Conservation (phyloP, 2,797 vertebrate genomes). For the Cetoscarus ocellatus region DNA sequence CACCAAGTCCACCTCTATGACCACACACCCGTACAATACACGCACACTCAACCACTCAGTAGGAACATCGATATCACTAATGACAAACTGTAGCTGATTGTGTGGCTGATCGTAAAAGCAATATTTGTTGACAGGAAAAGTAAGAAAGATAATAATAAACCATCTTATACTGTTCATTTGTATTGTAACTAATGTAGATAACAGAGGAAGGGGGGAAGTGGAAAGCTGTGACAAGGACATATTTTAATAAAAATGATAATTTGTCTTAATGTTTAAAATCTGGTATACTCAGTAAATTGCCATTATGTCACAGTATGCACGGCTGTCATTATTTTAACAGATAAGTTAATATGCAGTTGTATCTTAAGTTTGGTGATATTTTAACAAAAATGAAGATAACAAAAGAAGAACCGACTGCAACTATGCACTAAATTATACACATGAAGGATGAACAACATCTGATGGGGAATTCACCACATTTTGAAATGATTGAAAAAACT, state of each 20-base stretch:
- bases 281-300: neutral
- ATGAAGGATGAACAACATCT: too few relatives aligned
- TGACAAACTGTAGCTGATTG: slow-evolving; percentile 12
- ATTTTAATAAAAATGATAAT: slow-evolving; percentile 3
- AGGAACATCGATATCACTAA: slow-evolving; percentile 37
- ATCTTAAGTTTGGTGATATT: too few relatives aligned
- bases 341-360: too few relatives aligned
- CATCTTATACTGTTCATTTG: neutral
- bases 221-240: slow-evolving; percentile 30
- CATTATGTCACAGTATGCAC: too few relatives aligned
- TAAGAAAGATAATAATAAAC: slow-evolving; percentile 3
- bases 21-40: slow-evolving; percentile 33
- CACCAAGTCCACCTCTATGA: slow-evolving; percentile 65
- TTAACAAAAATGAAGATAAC: too few relatives aligned
- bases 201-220: neutral
- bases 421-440: too few relatives aligned
- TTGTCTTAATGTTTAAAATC: neutral
- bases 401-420: too few relatives aligned
- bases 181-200: neutral
- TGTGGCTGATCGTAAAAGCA: slow-evolving; percentile 17
- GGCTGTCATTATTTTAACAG: too few relatives aligned
- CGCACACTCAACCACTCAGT: slow-evolving; percentile 37
- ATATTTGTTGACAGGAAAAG: slow-evolving; percentile 6
- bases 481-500: too few relatives aligned
- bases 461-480: too few relatives aligned